These are phyloP conservation scores for Platichthys stellatus DNA, from an alignment of 2,113 vertebrate genomes.

Conservation along the genomic window DNA sequence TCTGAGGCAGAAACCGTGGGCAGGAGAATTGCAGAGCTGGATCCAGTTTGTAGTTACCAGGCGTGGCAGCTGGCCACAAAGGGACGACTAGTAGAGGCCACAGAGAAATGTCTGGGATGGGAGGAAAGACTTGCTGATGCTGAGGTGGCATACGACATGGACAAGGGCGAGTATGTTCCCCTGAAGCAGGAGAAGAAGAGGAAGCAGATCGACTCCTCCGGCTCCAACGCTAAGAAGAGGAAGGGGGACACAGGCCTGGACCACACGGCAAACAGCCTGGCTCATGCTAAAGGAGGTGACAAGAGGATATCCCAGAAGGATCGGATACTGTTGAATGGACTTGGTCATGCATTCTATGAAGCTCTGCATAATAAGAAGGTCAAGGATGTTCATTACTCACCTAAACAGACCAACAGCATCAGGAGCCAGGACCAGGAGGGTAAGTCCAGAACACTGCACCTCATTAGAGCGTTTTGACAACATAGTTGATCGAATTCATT, in stretches of 20 bases:
- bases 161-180: constrained; percentile 89
- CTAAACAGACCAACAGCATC: constrained; percentile 48
- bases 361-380: constrained; percentile 69
- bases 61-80: constrained; percentile 95
- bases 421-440: constrained; percentile 59
- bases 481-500: neutral
- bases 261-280: constrained; percentile 10
- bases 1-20: constrained; percentile 72
- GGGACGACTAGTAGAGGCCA: constrained; percentile 90
- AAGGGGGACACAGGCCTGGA: constrained; percentile 57
- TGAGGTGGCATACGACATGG: constrained; percentile 88
- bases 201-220: constrained; percentile 82
- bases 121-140: constrained; percentile 88
- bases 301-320: constrained; percentile 63
- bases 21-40: constrained; percentile 89
- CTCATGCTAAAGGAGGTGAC: constrained; percentile 48
- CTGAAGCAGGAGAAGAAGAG: constrained; percentile 92
- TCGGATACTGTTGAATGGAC: constrained; percentile 74
- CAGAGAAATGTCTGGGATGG: constrained; percentile 90
- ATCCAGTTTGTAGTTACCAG: constrained; percentile 95
- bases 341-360: constrained; percentile 76
- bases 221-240: constrained; percentile 71
- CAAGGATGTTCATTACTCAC: constrained; percentile 45
- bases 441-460: constrained; percentile 32
- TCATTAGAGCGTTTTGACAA: neutral